Evolutionary conservation across 1,140 invertebrate genomes (phyloP).

Genomic region (Magallana angulata): DNA sequence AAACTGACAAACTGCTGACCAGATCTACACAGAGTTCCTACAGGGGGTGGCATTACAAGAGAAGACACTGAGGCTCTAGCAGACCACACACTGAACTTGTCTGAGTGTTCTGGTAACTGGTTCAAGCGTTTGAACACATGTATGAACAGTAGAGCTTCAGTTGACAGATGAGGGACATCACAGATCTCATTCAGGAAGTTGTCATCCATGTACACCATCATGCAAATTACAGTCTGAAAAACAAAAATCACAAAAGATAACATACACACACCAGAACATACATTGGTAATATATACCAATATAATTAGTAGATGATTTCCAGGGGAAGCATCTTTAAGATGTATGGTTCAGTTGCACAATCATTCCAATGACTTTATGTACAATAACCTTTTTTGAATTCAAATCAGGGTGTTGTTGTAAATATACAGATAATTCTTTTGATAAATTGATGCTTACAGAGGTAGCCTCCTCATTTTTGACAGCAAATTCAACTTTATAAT

Average conservation of each 20-base stretch:
- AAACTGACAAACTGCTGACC: conserved; percentile 60
- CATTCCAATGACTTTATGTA: no score
- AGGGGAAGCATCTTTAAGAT: no score
- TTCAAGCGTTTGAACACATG: conserved; percentile 64
- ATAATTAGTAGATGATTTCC: no score
- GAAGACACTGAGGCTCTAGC: conserved; percentile 57
- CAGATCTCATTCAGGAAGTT: conserved; percentile 56
- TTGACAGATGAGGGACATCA: conserved; percentile 58
- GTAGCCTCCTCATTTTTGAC: conserved; percentile 45
- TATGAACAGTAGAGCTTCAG: conserved; percentile 52
- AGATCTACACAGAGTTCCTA: conserved; percentile 56
- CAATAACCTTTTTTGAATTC: no score
- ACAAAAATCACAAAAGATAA: background rate
- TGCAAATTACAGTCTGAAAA: conserved; percentile 41
- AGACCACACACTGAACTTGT: conserved; percentile 53
- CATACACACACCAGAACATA: no score
- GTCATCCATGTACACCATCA: conserved; percentile 53
- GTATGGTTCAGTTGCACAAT: no score
- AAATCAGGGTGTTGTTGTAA: no score
- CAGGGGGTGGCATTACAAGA: conserved; percentile 56
- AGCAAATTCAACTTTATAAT: conserved; percentile 50
- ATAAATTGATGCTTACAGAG: conserved; percentile 27
- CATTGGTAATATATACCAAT: no score
- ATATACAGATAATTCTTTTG: no score
- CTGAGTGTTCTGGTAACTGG: conserved; percentile 40